phyloP scores from a whole-genome alignment of 2,113 vertebrate species.

The Antechinus flavipes region DNA sequence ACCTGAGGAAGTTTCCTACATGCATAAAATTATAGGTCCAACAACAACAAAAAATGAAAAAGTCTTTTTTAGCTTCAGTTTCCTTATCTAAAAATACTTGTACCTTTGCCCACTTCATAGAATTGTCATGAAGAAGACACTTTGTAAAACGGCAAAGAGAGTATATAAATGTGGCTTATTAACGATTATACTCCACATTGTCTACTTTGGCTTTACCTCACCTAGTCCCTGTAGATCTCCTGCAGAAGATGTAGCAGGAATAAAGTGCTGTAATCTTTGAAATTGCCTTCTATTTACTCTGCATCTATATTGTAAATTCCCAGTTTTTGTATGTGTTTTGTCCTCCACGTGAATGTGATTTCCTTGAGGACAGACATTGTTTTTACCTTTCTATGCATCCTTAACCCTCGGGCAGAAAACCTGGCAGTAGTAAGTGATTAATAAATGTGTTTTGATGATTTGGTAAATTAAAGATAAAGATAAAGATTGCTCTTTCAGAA shows the following conservation, averaged over 20 bases:
- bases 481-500: background rate
- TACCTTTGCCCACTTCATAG: background rate
- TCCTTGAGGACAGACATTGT: background rate
- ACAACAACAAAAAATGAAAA: background rate
- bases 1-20: background rate
- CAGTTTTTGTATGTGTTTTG: background rate
- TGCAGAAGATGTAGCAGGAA: background rate
- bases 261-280: background rate
- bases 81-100: background rate
- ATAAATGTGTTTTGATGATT: background rate
- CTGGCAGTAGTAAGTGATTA: background rate
- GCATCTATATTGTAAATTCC: background rate
- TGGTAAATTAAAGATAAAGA: background rate
- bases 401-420: background rate
- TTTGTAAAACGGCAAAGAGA: background rate
- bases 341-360: background rate
- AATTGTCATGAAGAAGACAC: background rate
- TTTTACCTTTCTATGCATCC: background rate
- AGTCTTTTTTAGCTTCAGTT: background rate
- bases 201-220: background rate
- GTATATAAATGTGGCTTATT: background rate
- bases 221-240: background rate
- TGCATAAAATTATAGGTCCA: background rate
- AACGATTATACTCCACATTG: background rate
- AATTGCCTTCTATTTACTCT: background rate